Evolutionary conservation across 2,888 invertebrate species (phyloP).

Genomic region (Xylocampa areola): DNA sequence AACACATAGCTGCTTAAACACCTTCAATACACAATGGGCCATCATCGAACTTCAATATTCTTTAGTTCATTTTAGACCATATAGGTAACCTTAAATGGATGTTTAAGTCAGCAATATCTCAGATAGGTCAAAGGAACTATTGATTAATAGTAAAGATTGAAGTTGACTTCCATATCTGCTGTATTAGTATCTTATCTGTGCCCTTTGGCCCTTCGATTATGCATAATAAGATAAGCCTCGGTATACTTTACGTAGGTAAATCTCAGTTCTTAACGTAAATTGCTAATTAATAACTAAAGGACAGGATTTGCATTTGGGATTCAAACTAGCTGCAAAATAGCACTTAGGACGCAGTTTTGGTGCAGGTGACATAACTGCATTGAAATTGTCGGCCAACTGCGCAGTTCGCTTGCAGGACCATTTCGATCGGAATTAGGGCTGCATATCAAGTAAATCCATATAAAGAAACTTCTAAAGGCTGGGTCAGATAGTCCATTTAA

Average conservation of each 20-base stretch:
- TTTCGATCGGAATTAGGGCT: too few species aligned
- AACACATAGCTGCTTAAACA: constrained; percentile 32
- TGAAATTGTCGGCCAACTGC: too few species aligned
- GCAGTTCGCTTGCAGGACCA: too few species aligned
- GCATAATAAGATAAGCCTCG: constrained; percentile 9
- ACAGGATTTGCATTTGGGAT: neutral
- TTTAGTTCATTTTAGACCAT: constrained; percentile 13
- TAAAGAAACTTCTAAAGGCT: too few species aligned
- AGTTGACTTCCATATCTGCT: constrained; percentile 13
- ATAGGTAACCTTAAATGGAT: neutral
- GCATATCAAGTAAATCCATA: too few species aligned
- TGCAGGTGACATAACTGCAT: too few species aligned
- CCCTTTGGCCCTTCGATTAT: constrained; percentile 19
- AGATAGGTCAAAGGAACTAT: constrained; percentile 26
- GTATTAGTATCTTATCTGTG: constrained; percentile 33
- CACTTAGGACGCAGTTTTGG: too few species aligned
- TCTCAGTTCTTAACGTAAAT: constrained; percentile 5
- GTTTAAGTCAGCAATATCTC: constrained; percentile 2
- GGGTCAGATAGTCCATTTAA: too few species aligned
- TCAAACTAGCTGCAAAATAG: too few species aligned
- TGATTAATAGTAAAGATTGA: constrained; percentile 36
- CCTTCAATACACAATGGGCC: constrained; percentile 36
- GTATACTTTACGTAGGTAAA: constrained; percentile 3
- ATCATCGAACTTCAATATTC: constrained; percentile 24
- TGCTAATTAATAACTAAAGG: neutral